Conservation (phyloP, 2,797 vertebrate genomes). For the Sylvia borin region DNA sequence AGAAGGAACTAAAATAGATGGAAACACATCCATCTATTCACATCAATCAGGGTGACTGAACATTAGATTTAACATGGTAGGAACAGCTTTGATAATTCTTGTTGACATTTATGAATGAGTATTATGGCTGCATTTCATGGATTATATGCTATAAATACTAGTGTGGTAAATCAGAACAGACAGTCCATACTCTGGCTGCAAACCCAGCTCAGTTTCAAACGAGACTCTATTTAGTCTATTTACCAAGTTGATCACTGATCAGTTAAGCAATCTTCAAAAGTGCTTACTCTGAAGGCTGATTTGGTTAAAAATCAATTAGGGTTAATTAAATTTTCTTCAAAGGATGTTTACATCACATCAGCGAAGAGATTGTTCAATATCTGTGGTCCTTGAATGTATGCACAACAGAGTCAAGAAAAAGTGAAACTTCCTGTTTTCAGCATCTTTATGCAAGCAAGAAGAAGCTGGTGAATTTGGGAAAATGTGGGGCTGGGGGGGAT, state of each 20-base stretch:
- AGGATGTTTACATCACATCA: neutral
- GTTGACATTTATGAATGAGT: neutral
- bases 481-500: neutral
- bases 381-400: constrained; percentile 70
- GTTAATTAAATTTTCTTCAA: neutral
- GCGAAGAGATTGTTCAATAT: constrained; percentile 60
- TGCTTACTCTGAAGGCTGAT: neutral
- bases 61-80: neutral
- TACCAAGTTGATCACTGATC: neutral
- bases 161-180: neutral
- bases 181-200: neutral
- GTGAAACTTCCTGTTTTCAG: neutral
- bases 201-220: neutral
- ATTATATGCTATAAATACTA: neutral
- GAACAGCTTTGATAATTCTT: neutral
- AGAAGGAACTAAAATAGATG: neutral
- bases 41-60: neutral
- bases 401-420: neutral
- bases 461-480: neutral
- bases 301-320: neutral
- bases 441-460: neutral
- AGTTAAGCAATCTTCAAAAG: neutral
- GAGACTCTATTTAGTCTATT: neutral
- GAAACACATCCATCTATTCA: no score
- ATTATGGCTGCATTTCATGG: neutral